Evolutionary conservation across 92 coral and sea anemone species (phyloP), one percentile per base, ranked within the genome.

Genomic region (Phymanthus crucifer): DNA sequence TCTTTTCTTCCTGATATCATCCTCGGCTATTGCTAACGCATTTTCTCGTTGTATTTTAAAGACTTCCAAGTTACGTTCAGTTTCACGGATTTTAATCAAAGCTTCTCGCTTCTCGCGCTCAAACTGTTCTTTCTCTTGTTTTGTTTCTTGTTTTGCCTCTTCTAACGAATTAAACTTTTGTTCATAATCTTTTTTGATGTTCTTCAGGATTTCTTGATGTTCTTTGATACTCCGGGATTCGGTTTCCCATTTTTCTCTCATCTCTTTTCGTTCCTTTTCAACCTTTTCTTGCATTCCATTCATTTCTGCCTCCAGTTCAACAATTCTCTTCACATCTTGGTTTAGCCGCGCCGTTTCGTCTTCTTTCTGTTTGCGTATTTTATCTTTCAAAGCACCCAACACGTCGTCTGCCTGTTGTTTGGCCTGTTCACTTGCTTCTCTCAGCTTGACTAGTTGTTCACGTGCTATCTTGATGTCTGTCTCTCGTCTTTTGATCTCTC

Each of bases 361-460:
- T 72, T 94, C 96, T 73, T 96, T 96, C 64, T 96, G 98, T 47
- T 87, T 82, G 10, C 91, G 89, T 6, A 96, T 86, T 77, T 75
- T 83, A 10, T 87, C 86, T 73, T 87, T 93, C 64, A 96, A 85
- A 32, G 89, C 87, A 4, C 91, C 88, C n/a, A 96, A 70, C 67
- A 91, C 99, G 27, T 87, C 83, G 36, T 91, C 96, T 54, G 95
- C 89, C 32, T 83, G 89, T 32, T 92, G 94, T 50, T 90, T 94
- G 23, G 81, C 84, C 34, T 83, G 87, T 27, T 88, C 91, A 73
- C 80, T 85, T 48, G 91, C 92, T 38, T 90, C 92, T 4, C 93
- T 91, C 23, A 92, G 84, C 80, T 83, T 90, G 29, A 86, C 97
- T 58, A 96, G 85, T 48, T 93, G 87, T 31, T 93, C 94, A 24